Base-by-base conservation (phyloP, 2,113 vertebrate genomes). In the Eira barbara region DNA sequence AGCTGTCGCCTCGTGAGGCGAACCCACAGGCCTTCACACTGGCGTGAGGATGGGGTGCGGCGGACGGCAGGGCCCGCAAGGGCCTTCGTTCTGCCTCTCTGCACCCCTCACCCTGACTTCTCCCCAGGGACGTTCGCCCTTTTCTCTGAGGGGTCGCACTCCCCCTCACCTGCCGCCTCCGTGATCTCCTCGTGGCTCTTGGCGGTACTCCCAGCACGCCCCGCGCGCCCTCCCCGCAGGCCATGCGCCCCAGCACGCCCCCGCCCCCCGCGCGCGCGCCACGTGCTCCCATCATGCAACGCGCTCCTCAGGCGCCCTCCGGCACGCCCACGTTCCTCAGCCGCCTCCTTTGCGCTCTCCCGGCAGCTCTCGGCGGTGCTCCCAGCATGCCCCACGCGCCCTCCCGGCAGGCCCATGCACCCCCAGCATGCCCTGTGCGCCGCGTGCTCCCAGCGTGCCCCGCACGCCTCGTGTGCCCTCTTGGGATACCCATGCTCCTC, bases 141-240 rank as follows among this genome's bases (percentile, higher is more conserved):
- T 0, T 1, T 18, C 25, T 25, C 2, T 18, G 2, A 13, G 3
- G 4, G 1, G 6, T 9, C 1, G 9, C 4, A 0, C 1, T 0
- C 59, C 1, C 0, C 59, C 52, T 17, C 69, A 3, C 42, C 73
- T 14, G 23, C 39, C 39, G 13, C 73, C 23, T 42, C 39, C 0
- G 34, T 0, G 9, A 13, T 8, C 23, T 55, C 12, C 15, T 1
- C 2, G 0, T 5, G 1, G 21, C 36, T n/a, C 2, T 1, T 13
- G 1, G 21, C 3, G 10, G 63, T 23, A 4, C 55, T 23, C 42
- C 83, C 90, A 34, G 34, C 47, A 11, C 3, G 25, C 82, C 23
- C 31, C 9, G 49, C 27, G 7, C 4, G 13, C 29, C 13, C 29
- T 31, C 63, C 63, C 25, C 1, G 25, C 25, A 5, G 59, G 4